These are phyloP conservation scores for Neodontobutis hainanensis DNA, from an alignment of 2,113 vertebrate genomes.

Conservation along the genomic window DNA sequence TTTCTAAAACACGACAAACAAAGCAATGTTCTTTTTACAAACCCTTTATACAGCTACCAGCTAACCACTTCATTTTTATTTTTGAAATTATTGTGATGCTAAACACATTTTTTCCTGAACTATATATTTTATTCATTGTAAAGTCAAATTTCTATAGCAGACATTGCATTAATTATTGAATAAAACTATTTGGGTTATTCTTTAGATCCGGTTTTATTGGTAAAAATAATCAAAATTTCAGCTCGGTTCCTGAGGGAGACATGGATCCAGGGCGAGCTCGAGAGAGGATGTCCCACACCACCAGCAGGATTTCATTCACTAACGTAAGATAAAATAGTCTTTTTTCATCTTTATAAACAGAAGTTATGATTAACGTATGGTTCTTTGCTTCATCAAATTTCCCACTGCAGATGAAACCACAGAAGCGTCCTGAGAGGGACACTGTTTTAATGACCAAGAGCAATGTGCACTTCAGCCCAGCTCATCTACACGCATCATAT, in stretches of 20 bases:
- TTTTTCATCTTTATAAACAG: background rate
- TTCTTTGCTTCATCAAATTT: background rate
- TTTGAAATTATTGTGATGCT: too few relatives aligned
- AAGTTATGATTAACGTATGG: too few relatives aligned
- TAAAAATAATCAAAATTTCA: slow-evolving; percentile 4
- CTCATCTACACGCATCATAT: background rate
- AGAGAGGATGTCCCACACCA: slow-evolving; percentile 36
- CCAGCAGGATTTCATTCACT: slow-evolving; percentile 37
- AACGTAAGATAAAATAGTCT: slow-evolving; percentile 32
- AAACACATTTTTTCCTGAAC: too few relatives aligned
- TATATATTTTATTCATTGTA: too few relatives aligned
- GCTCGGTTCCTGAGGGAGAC: slow-evolving; percentile 41
- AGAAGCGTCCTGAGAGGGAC: background rate
- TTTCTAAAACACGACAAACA: too few relatives aligned
- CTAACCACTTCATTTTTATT: too few relatives aligned
- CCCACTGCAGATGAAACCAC: slow-evolving; percentile 26
- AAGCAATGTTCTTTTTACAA: too few relatives aligned
- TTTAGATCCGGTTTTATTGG: slow-evolving; percentile 2
- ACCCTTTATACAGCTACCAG: too few relatives aligned
- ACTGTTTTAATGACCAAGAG: slow-evolving; percentile 25
- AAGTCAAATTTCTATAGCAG: too few relatives aligned
- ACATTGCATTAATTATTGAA: background rate
- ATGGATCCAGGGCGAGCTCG: slow-evolving; percentile 19
- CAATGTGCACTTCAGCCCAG: slow-evolving; percentile 33
- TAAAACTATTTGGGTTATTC: slow-evolving; percentile 10